Base-by-base conservation (phyloP, 2,113 vertebrate genomes). In the Python bivittatus region DNA sequence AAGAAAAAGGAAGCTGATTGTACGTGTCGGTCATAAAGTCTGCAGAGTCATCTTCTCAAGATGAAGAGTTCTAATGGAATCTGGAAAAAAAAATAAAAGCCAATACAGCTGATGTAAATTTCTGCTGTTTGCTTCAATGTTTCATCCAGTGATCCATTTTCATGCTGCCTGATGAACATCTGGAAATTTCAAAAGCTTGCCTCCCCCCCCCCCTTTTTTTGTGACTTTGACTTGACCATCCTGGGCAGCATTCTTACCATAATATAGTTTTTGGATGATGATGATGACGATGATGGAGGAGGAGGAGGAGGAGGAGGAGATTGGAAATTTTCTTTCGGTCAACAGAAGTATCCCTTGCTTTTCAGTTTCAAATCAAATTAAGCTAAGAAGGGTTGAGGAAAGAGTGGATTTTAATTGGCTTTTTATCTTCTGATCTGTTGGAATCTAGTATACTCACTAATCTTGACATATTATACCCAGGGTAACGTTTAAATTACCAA, bases 401-500 rank as follows among this genome's bases (percentile, higher is more conserved):
- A 2, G 13, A 2, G n/a, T 33, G n/a, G 2, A 33, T 15, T 72
- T 6, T 33, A 15, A 33, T 72, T 72, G 15, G 64, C n/a, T 72
- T 72, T 72, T 72, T 72, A 72, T 72, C 64, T 72, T 72, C 64
- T 33, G 5, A 5, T 72, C 64, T 72, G 0, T 54, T 20, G 38
- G 53, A 92, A 91, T 83, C 3, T 38, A 89, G 9, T 2, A 38
- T 22, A 17, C 64, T 72, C n/a, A 33, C 64, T 72, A 72, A 72
- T 13, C 13, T 72, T 72, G 64, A 13, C 3, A 9, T 57, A 57
- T 90, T 79, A 27, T 44, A 64, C 38, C 20, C 79, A 6, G 84
- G 44, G 5, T 52, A 25, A 52, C 53, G 79, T 93, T 92, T 92
- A 68, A 72, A 91, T 79, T 61, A 83, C 44, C 89, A 6, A 6